These are phyloP conservation scores for Orthosia gracilis DNA, from an alignment of 2,888 invertebrate species.

Conservation along the genomic window DNA sequence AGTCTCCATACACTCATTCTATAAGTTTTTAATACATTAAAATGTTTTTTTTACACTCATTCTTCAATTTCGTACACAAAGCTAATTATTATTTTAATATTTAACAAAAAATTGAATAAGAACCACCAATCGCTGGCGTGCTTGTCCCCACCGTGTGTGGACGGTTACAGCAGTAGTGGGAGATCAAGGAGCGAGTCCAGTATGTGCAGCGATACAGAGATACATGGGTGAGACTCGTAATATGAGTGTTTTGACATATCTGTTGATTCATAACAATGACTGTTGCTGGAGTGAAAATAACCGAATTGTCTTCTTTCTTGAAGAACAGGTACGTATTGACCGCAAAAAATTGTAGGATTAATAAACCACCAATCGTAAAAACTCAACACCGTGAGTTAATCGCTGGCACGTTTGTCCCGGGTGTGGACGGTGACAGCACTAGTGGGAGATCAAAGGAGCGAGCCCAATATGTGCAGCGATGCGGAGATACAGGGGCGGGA, in stretches of 20 bases:
- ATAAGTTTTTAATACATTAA: too few relatives aligned
- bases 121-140: too few relatives aligned
- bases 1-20: too few relatives aligned
- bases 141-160: not conserved
- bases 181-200: too few relatives aligned
- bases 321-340: too few relatives aligned
- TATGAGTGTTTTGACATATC: not conserved
- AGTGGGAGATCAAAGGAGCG: slow-evolving; percentile 36
- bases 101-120: too few relatives aligned
- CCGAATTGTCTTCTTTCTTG: too few relatives aligned
- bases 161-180: not conserved
- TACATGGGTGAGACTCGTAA: not conserved
- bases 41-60: too few relatives aligned
- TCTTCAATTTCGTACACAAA: too few relatives aligned
- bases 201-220: too few relatives aligned
- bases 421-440: slow-evolving; percentile 19
- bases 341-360: not conserved
- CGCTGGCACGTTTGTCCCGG: slow-evolving; percentile 7
- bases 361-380: not conserved
- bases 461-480: slow-evolving; percentile 29
- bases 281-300: too few relatives aligned
- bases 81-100: too few relatives aligned
- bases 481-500: not conserved
- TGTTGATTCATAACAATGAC: not conserved
- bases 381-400: slow-evolving; percentile 3